Evolutionary conservation across 2,113 vertebrate species (phyloP), one percentile per base, ranked within the genome.

Genomic region (Ciconia maguari): DNA sequence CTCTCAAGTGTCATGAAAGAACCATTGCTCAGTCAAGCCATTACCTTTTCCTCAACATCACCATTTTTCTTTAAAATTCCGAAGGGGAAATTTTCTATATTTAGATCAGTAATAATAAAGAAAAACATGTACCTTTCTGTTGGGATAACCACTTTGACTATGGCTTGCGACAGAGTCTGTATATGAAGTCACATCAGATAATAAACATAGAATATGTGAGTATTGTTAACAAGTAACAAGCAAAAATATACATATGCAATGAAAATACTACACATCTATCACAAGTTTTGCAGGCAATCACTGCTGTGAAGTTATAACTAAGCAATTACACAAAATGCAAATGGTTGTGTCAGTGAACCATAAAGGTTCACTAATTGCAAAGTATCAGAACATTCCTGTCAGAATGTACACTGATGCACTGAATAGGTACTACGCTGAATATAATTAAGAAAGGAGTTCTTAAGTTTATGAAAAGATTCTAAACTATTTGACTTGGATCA

Each of bases 131-230:
- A 99, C 99, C 99, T 99, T 99, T 99, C 99, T 99, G 99, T 99
- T 99, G 99, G 99, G 99, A 99, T 99, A 99, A 99, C 99, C 99
- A 99, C 99, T 99, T 99, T 99, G 99, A 99, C 99, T 99, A 99
- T 99, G 99, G 99, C 99, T 99, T 99, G 99, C 99, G 99, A 99
- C 99, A 99, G 99, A 99, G 99, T 99, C 99, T 99, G 99, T 99
- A 99, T 99, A 99, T 99, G 99, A 99, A 99, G 99, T 99, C 99
- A 99, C 99, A 99, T 99, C 99, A 99, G 99, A 99, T 99, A 99
- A 99, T 99, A 99, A 99, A 99, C 99, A 99, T 99, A 99, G 99
- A 99, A 99, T 99, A 99, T 99, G 99, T 99, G 99, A 99, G 99
- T 99, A 99, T 99, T 99, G 99, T 99, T 99, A 99, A 99, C 99